Evolutionary conservation across 2,113 vertebrate genomes (phyloP), one percentile per base, ranked within the genome.

Genomic region (Coreoperca whiteheadi): DNA sequence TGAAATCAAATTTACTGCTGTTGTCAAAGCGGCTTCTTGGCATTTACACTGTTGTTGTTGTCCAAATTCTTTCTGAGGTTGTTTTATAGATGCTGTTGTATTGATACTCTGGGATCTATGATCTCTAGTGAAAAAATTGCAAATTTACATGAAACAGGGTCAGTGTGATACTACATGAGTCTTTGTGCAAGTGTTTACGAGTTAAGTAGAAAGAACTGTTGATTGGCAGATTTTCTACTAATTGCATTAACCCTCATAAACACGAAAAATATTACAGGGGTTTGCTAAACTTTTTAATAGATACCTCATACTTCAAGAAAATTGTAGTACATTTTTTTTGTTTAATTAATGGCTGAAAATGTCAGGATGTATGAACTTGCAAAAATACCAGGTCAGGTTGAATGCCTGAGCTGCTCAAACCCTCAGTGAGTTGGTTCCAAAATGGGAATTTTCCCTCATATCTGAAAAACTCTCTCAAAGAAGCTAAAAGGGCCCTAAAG

Each of bases 271-370:
- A 48, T 32, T 41, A 72, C 10, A 21, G 2, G 34, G 48, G 18
- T 50, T 61, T 28, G 30, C 50, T 41, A 43, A 41, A 70, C 28
- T 9, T 59, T 1, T 37, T 32, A 30, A 21, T 21, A 28, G 2
- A 50, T 43, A 34, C 51, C 14, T 54, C 15, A 21, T 50, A 53
- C 23, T 60, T 72, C 16, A 51, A n/a, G 30, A 53, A 60, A 10
- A 48, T 2, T 32, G 10, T 1, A 15, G 20, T 1, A 2, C n/a
- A n/a, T 34, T 34, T 34, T 3, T 57, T 74, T 59, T 6, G 32
- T 69, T 8, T 20, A 41, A 70, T 57, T 75, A 79, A 18, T 70
- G 12, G 20, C 28, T 53, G 0, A 68, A 66, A 76, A 85, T 46
- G 11, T 63, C 14, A 10, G 4, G 15, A 28, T 56, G 2, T 21